phyloP scores from a whole-genome alignment of 2,113 vertebrate species.

The Syrmaticus mikado region DNA sequence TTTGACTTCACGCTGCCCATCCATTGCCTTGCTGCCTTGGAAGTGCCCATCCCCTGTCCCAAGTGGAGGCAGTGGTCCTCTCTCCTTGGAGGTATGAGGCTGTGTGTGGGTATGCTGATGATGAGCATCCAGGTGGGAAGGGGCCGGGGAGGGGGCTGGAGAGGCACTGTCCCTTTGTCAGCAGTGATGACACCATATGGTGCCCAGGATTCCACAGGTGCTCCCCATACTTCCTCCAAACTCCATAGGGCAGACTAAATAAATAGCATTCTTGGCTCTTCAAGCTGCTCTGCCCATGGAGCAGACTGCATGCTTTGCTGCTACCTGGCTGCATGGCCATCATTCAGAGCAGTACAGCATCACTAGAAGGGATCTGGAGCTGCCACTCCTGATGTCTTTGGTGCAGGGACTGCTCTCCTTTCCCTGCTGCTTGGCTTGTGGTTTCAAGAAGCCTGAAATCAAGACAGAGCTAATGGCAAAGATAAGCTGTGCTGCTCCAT shows the following conservation, averaged over 20 bases:
- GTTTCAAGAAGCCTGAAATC: background rate
- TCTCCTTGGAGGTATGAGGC: background rate
- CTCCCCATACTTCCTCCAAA: background rate
- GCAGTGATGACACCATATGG: background rate
- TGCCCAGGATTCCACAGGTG: background rate
- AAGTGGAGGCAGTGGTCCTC: background rate
- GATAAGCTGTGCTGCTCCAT: background rate
- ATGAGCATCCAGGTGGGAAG: background rate
- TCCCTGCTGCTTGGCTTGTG: background rate
- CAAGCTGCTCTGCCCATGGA: background rate
- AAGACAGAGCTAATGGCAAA: background rate
- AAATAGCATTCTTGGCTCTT: accelerated
- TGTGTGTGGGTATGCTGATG: background rate
- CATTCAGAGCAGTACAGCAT: accelerated
- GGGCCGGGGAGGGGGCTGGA: background rate
- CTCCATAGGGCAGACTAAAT: background rate
- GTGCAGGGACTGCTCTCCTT: accelerated
- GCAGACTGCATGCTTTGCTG: accelerated
- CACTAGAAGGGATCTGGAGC: accelerated
- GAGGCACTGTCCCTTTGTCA: background rate
- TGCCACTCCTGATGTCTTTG: accelerated
- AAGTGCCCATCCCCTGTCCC: background rate
- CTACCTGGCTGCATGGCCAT: background rate
- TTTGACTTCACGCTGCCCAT: background rate
- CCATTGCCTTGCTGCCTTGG: background rate